Evolutionary conservation across 2,888 invertebrate species (phyloP), one percentile per base, ranked within the genome.

Genomic region (Congeria kusceri): DNA sequence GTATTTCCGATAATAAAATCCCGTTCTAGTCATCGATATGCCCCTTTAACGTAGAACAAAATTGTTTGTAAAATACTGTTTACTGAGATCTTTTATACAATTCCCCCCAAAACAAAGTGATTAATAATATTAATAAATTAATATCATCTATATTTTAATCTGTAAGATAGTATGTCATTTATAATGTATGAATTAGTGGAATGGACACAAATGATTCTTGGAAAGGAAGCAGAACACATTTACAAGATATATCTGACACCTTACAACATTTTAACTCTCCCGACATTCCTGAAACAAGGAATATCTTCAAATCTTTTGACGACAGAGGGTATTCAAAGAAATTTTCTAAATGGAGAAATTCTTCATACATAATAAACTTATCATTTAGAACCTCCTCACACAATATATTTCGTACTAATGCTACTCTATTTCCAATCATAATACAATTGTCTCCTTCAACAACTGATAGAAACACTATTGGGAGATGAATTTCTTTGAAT

Each of bases 141-240:
- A 39, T 15, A 13, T 39, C 9, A 39, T 13, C 15, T 39, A 15
- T 13, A 39, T 15, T 11, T 39, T 39, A 39, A 39, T 39, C 39
- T 15, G 9, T 39, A 39, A 39, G 9, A 39, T 13, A 39, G 39
- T 39, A 15, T 39, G 39, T 39, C 15, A 39, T 39, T 53, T 57
- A 67, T 39, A 68, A 58, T 32, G 47, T 59, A 70, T 70, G 62
- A 15, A 62, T 5, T 29, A 70, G 25, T 20, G 70, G 70, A 2
- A 70, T 32, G 18, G 70, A 61, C 9, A 62, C 49, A 56, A 32
- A 70, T 13, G 3, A 5, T 11, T 61, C 32, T 25, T 25, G 29
- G 25, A 69, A 80, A 49, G 80, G 80, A 18, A 80, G 13, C 3
- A 76, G 25, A 20, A 77, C 76, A 62, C 65, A 69, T 69, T 76